Conservation (phyloP, 35 echinoderm and acorn worm species). For the Eucidaris tribuloides region DNA sequence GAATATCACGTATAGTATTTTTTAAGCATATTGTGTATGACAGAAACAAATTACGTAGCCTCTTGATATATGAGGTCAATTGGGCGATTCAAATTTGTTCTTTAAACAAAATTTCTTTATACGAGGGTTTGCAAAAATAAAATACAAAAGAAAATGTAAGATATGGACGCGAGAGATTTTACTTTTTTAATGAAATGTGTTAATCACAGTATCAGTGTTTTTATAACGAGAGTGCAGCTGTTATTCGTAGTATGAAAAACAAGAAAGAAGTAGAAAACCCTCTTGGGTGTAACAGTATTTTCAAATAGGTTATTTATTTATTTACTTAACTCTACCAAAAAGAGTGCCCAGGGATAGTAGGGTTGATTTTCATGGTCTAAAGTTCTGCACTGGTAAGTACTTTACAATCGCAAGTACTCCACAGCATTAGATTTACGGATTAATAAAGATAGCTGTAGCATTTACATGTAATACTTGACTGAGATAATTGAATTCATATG, state of each 20-base stretch:
- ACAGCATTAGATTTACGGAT: neutral
- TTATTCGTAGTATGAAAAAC: no score
- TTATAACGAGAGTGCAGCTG: no score
- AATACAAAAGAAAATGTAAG: no score
- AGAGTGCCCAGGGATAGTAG: neutral
- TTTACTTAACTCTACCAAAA: neutral
- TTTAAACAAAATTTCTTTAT: neutral
- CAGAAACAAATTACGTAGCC: neutral
- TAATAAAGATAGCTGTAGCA: neutral
- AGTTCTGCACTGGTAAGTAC: neutral
- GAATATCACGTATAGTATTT: neutral
- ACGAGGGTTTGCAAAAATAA: no score
- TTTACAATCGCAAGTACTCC: neutral
- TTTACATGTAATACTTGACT: no score
- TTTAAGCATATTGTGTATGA: neutral
- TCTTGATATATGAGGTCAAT: neutral
- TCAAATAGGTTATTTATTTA: neutral
- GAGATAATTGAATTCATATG: neutral
- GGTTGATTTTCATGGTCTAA: neutral
- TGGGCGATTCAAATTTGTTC: neutral
- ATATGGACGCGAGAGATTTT: no score
- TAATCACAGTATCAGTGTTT: no score
- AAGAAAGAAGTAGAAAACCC: neutral
- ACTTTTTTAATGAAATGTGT: no score
- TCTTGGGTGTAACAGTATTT: no score